Conservation (phyloP, 2,888 invertebrate species). For the Tinea trinotella region DNA sequence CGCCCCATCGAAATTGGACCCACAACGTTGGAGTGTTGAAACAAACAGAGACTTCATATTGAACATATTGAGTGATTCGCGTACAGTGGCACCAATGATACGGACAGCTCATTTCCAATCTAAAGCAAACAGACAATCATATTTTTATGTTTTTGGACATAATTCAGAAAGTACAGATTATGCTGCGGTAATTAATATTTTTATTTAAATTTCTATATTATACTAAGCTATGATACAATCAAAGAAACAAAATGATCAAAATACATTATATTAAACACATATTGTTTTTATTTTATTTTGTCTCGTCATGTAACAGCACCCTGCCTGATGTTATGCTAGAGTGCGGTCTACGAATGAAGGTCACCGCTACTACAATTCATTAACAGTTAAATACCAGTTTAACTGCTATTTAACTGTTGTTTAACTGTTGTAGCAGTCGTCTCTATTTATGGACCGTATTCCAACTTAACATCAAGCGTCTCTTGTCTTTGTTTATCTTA, state of each 20-base stretch:
- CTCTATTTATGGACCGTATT: no score
- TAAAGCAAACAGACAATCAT: constrained; percentile 81
- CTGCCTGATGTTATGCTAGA: no score
- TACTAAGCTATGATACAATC: no score
- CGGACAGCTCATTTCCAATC: constrained; percentile 84
- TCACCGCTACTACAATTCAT: no score
- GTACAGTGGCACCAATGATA: constrained; percentile 86
- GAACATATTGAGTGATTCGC: constrained; percentile 90
- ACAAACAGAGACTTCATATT: constrained; percentile 84
- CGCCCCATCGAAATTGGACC: constrained; percentile 70
- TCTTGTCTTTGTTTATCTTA: no score
- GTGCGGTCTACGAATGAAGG: no score
- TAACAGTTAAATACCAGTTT: neutral
- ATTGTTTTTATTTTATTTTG: neutral
- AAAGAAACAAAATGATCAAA: no score
- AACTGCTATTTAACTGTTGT: neutral
- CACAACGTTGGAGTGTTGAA: constrained; percentile 69
- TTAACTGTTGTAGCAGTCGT: no score
- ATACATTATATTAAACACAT: no score
- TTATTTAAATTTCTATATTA: no score
- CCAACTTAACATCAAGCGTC: no score
- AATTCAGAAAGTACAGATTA: constrained; percentile 85
- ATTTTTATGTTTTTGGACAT: constrained; percentile 91
- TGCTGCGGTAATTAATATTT: constrained; percentile 76
- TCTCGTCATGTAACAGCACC: no score